Evolutionary conservation across 2,113 vertebrate genomes (phyloP).

Genomic region (Struthidea cinerea): DNA sequence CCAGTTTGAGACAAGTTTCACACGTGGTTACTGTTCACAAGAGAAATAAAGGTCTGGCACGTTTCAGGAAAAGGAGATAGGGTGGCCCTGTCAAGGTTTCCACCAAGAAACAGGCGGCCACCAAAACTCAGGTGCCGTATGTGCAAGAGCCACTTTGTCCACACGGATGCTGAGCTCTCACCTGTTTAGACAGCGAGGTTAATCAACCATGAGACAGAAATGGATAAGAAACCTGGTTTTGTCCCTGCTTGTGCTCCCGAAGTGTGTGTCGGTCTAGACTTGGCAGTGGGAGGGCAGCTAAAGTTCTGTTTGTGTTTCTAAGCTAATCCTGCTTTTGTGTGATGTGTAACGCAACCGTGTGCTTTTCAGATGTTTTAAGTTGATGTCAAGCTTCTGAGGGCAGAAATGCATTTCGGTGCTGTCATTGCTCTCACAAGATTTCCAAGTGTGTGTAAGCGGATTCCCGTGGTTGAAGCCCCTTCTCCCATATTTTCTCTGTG

Average conservation of each 20-base stretch:
- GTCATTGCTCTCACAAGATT: background rate
- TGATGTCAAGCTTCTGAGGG: background rate
- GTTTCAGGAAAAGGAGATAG: background rate
- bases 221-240: background rate
- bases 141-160: background rate
- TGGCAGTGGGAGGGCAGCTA: background rate
- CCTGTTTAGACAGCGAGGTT: background rate
- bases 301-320: background rate
- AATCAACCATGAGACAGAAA: background rate
- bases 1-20: background rate
- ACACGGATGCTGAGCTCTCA: background rate
- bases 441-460: background rate
- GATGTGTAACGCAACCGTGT: background rate
- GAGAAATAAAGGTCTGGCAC: background rate
- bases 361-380: background rate
- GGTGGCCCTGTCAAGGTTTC: background rate
- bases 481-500: background rate
- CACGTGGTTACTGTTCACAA: accelerated
- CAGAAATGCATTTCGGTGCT: background rate
- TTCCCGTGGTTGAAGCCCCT: background rate
- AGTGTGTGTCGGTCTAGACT: background rate
- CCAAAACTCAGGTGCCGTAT: accelerated
- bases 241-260: background rate
- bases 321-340: background rate
- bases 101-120: background rate